Conservation (phyloP, 2,888 invertebrate species). For the Pheosia tremula region DNA sequence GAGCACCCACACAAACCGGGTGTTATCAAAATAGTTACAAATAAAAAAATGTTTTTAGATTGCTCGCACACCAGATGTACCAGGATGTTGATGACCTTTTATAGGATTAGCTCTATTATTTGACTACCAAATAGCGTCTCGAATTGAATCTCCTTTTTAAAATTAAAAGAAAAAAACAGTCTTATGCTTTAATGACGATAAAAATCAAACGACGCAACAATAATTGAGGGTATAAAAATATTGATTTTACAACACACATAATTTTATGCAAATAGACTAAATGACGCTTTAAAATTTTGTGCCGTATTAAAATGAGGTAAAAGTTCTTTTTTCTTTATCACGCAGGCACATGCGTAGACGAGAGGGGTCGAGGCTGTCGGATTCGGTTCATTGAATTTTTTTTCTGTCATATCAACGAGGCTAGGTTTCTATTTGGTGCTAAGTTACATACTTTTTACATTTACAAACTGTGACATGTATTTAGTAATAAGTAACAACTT, state of each 20-base stretch:
- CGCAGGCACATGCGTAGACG: background rate
- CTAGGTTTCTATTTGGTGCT: background rate
- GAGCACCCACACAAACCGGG: too few relatives aligned
- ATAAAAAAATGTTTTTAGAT: too few relatives aligned
- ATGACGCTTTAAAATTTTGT: background rate
- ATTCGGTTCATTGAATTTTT: background rate
- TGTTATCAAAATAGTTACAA: too few relatives aligned
- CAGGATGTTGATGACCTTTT: too few relatives aligned
- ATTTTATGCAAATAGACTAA: slow-evolving; percentile 20
- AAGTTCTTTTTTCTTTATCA: background rate
- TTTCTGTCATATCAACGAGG: background rate
- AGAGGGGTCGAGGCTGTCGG: background rate
- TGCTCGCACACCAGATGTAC: too few relatives aligned
- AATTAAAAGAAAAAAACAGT: background rate
- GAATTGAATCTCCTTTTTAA: background rate
- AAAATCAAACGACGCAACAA: slow-evolving; percentile 20
- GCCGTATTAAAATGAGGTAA: background rate
- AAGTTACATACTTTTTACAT: background rate
- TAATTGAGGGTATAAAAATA: slow-evolving; percentile 25
- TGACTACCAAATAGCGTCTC: background rate
- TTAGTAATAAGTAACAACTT: too few relatives aligned
- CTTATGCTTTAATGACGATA: background rate
- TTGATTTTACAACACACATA: slow-evolving; percentile 20
- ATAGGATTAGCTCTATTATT: too few relatives aligned
- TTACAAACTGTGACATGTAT: too few relatives aligned